Evolutionary conservation across 2,797 vertebrate genomes (phyloP).

Genomic region (Alcedo quadribrachys): DNA sequence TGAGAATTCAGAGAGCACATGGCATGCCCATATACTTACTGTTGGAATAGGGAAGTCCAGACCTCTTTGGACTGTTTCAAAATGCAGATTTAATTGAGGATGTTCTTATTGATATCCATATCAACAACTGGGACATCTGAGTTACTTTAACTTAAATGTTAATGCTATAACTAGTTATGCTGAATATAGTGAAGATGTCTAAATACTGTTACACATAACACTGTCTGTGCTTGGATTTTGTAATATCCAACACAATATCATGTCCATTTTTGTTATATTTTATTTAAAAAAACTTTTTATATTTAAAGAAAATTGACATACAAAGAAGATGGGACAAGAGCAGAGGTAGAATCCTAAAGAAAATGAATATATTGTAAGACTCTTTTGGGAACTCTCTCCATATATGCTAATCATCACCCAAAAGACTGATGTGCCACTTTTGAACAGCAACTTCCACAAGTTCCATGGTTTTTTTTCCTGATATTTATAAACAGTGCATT

Average conservation of each 20-base stretch:
- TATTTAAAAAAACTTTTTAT: background rate
- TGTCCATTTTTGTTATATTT: background rate
- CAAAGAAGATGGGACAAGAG: background rate
- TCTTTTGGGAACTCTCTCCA: accelerated
- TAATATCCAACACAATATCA: background rate
- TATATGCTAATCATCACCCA: background rate
- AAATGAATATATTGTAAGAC: background rate
- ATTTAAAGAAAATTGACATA: background rate
- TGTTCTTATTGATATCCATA: background rate
- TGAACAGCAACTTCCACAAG: background rate
- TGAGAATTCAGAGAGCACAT: background rate
- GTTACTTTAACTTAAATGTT: no score
- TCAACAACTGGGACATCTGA: background rate
- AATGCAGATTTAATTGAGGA: background rate
- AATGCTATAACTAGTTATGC: background rate
- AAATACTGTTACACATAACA: background rate
- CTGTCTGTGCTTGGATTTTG: background rate
- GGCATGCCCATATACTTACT: background rate
- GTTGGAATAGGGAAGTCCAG: background rate
- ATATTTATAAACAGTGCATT: background rate
- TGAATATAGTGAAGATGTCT: background rate
- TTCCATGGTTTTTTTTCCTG: background rate
- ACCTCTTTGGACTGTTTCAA: background rate
- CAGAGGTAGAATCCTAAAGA: accelerated
- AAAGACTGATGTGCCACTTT: background rate